A percentile compares a stretch with the other conserved stretches of the same genome.
Conservation (phyloP, 2,888 invertebrate species). For the Sinohyriopsis cumingii region DNA sequence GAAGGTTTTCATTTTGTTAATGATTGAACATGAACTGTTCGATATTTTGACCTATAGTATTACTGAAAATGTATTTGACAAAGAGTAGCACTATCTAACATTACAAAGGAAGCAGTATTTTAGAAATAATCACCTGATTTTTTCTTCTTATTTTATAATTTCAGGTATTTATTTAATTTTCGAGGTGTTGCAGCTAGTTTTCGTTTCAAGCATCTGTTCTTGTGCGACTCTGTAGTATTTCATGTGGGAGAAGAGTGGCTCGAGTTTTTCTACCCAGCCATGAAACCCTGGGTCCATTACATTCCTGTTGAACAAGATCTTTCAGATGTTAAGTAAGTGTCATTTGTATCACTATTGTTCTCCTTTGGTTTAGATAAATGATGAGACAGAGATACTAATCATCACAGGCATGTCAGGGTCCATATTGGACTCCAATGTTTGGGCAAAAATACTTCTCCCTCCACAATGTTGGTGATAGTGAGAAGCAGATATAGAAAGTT, state of each 20-base stretch:
- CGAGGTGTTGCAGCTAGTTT: constrained; percentile 98
- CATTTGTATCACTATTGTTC: neutral
- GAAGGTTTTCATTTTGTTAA: too few species aligned
- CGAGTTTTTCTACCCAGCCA: constrained; percentile 92
- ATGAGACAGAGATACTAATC: neutral
- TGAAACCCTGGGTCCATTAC: constrained; percentile 97
- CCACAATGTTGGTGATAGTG: too few species aligned
- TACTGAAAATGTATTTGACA: too few species aligned
- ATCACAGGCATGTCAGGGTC: neutral
- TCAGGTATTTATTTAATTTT: constrained; percentile 94
- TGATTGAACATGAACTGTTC: too few species aligned
- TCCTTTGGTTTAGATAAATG: neutral
- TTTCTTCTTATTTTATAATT: constrained; percentile 10
- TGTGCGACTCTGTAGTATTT: constrained; percentile 93
- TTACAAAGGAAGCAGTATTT: too few species aligned
- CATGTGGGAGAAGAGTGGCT: constrained; percentile 95
- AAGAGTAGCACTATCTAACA: too few species aligned
- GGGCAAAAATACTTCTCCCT: too few species aligned
- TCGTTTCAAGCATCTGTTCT: constrained; percentile 93
- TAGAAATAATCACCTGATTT: neutral
- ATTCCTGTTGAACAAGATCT: constrained; percentile 85
- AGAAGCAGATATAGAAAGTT: too few species aligned
- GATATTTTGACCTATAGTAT: too few species aligned
- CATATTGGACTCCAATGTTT: too few species aligned
- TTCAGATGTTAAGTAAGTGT: constrained; percentile 79